Conservation (phyloP, 2,113 vertebrate species). For the Anser brachyrhynchus region DNA sequence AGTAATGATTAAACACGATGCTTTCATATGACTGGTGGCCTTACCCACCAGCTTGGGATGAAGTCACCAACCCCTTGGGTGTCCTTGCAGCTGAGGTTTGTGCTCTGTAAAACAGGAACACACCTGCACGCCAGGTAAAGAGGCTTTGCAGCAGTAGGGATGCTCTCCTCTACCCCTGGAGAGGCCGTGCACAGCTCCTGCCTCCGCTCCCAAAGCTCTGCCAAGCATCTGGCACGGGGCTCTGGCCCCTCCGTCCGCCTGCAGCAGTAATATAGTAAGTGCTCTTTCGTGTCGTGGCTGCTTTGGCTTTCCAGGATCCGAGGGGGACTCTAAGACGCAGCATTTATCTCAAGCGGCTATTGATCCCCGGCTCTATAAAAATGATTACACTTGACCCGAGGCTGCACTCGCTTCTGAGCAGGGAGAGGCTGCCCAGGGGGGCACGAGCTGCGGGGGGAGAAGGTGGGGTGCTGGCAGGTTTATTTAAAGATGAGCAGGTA, state of each 20-base stretch:
- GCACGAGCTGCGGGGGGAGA: rapidly evolving
- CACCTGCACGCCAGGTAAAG: neutral
- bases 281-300: neutral
- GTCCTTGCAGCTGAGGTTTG: neutral
- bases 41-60: neutral
- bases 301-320: slow-evolving; percentile 25
- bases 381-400: slow-evolving; percentile 70
- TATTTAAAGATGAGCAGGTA: neutral
- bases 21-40: neutral
- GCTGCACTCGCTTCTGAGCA: neutral
- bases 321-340: slow-evolving; percentile 11
- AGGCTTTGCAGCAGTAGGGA: neutral
- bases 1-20: neutral
- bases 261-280: slow-evolving; percentile 51
- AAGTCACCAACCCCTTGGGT: rapidly evolving
- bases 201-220: neutral
- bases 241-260: neutral
- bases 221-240: neutral
- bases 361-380: slow-evolving; percentile 74
- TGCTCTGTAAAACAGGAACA: neutral
- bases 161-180: neutral
- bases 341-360: slow-evolving; percentile 67
- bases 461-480: neutral
- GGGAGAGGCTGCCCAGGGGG: neutral
- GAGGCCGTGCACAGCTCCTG: neutral